Evolutionary conservation across 2,888 invertebrate genomes (phyloP).

Genomic region (Charanyca ferruginea): DNA sequence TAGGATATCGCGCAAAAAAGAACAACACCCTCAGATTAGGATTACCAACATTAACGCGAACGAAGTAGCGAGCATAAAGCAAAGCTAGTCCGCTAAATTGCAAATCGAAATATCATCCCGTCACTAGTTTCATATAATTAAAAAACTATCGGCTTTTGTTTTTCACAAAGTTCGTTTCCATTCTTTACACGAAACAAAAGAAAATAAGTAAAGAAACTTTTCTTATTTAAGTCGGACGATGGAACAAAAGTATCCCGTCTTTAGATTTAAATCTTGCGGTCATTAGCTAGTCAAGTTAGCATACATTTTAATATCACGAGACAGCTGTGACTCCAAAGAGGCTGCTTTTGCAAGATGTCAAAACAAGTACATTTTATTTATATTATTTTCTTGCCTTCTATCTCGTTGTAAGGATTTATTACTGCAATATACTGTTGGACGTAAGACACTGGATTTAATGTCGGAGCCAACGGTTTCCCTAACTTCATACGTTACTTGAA

Average conservation of each 20-base stretch:
- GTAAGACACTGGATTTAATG: constrained; percentile 71
- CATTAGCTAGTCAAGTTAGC: constrained; percentile 84
- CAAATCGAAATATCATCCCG: constrained; percentile 1
- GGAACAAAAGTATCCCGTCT: constrained; percentile 74
- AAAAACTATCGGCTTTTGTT: constrained; percentile 54
- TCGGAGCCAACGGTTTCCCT: constrained; percentile 71
- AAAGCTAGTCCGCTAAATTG: too few species aligned
- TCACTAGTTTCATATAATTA: constrained; percentile 44
- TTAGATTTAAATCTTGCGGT: constrained; percentile 83
- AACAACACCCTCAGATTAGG: too few species aligned
- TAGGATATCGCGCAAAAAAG: too few species aligned
- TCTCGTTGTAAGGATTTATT: constrained; percentile 79
- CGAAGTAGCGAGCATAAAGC: too few species aligned
- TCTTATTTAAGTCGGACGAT: constrained; percentile 78
- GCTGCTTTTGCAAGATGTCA: constrained; percentile 77
- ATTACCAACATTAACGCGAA: too few species aligned
- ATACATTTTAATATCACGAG: constrained; percentile 85
- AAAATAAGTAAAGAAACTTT: constrained; percentile 76
- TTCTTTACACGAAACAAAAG: constrained; percentile 66
- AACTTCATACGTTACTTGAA: constrained; percentile 58
- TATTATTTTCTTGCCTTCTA: constrained; percentile 76
- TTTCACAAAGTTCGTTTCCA: constrained; percentile 58
- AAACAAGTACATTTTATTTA: constrained; percentile 81
- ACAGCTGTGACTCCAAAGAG: constrained; percentile 78
- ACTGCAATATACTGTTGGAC: constrained; percentile 77